Evolutionary conservation across 2,113 vertebrate species (phyloP).

Genomic region (Coturnix japonica): DNA sequence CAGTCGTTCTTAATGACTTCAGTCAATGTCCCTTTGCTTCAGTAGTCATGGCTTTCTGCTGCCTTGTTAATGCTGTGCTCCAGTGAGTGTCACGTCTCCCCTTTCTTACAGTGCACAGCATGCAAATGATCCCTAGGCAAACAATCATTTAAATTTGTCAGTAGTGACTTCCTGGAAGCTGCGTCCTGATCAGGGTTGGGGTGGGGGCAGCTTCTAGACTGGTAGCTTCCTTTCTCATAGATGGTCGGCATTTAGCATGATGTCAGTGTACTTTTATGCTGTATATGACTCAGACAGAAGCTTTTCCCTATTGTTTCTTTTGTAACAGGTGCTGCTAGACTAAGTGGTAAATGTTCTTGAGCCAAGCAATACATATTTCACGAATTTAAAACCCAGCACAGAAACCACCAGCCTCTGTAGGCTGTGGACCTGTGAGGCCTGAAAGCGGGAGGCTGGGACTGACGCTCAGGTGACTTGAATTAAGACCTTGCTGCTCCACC

Average conservation of each 20-base stretch:
- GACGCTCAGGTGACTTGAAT: rapidly evolving
- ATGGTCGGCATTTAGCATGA: not conserved
- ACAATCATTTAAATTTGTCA: not conserved
- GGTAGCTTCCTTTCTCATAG: not conserved
- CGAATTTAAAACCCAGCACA: not conserved
- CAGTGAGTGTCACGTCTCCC: not conserved
- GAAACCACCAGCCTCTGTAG: rapidly evolving
- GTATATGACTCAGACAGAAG: not conserved
- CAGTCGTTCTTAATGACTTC: not conserved
- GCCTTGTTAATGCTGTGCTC: not conserved
- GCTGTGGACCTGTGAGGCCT: not conserved
- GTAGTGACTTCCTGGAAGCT: not conserved
- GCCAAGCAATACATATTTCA: not conserved
- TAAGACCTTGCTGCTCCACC: not conserved
- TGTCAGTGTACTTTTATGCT: not conserved
- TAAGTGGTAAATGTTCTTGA: not conserved
- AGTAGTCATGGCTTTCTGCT: not conserved
- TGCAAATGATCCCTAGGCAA: not conserved
- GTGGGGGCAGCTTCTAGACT: not conserved
- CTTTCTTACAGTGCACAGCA: not conserved
- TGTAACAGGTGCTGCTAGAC: not conserved
- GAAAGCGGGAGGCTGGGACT: not conserved
- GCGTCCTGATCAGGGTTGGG: not conserved
- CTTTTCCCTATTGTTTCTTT: not conserved
- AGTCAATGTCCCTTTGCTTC: not conserved